These are phyloP conservation scores for Lycodopsis pacificus DNA, from an alignment of 2,797 vertebrate species.

Conservation along the genomic window DNA sequence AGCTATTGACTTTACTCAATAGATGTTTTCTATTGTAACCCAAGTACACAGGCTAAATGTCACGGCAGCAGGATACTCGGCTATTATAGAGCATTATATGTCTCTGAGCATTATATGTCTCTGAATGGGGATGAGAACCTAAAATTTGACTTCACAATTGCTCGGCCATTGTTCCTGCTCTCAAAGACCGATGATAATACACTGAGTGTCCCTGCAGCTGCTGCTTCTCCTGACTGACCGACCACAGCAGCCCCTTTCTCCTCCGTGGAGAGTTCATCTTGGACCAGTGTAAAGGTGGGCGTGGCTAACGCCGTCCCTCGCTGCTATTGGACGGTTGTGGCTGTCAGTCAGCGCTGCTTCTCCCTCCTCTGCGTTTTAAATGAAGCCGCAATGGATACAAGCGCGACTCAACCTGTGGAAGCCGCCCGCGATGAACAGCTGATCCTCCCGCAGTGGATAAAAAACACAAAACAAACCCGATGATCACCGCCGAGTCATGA, in stretches of 20 bases:
- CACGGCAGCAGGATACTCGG: constrained; percentile 61
- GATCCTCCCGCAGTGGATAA: constrained; percentile 70
- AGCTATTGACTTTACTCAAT: constrained; percentile 76
- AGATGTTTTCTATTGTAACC: constrained; percentile 71
- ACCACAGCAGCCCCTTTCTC: constrained; percentile 17
- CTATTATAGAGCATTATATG: constrained; percentile 52
- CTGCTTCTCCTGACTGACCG: constrained; percentile 36
- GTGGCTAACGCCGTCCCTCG: constrained; percentile 28
- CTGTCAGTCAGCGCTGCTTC: constrained; percentile 62
- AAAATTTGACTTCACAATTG: constrained; percentile 59
- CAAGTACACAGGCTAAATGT: constrained; percentile 71
- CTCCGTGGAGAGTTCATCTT: constrained; percentile 6
- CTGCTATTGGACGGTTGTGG: constrained; percentile 66
- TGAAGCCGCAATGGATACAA: constrained; percentile 68
- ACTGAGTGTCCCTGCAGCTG: constrained; percentile 57
- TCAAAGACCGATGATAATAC: constrained; percentile 52
- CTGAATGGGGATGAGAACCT: constrained; percentile 61
- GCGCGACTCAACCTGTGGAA: constrained; percentile 77
- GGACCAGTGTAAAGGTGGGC: constrained; percentile 38
- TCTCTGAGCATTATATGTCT: constrained; percentile 54
- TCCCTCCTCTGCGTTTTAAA: constrained; percentile 80
- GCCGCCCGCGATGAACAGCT: constrained; percentile 66
- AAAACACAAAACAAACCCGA: constrained; percentile 11
- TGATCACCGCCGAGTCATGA: constrained; percentile 62
- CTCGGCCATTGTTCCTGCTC: constrained; percentile 54